These are phyloP conservation scores for Intellagama lesueurii DNA, from an alignment of 2,797 vertebrate genomes.

Conservation along the genomic window DNA sequence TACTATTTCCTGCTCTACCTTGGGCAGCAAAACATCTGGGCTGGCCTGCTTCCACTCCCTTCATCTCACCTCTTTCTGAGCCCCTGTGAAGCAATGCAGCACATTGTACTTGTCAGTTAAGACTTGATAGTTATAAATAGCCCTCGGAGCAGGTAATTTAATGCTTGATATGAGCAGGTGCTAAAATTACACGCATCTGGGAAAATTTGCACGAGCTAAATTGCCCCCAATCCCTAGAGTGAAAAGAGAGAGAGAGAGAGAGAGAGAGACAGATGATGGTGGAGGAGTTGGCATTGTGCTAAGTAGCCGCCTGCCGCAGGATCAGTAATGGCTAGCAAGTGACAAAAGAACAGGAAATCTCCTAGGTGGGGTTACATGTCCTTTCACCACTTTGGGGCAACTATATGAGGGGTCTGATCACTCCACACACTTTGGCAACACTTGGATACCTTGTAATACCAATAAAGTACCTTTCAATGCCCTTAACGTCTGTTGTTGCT, in stretches of 20 bases:
- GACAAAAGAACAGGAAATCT: background rate
- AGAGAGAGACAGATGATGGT: background rate
- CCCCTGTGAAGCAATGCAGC: constrained; percentile 46
- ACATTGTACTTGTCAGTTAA: constrained; percentile 45
- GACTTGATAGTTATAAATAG: constrained; percentile 64
- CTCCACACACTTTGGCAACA: background rate
- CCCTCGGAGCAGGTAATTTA: constrained; percentile 59
- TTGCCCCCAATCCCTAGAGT: constrained; percentile 15
- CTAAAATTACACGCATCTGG: constrained; percentile 63
- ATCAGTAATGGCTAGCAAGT: constrained; percentile 12
- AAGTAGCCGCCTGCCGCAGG: constrained; percentile 17
- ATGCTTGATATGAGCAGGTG: constrained; percentile 62
- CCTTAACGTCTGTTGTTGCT: constrained; percentile 42
- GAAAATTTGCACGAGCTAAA: constrained; percentile 46
- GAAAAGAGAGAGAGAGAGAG: background rate
- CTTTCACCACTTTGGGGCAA: background rate
- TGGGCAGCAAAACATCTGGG: background rate
- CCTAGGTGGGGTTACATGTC: background rate
- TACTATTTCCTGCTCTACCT: too few relatives aligned
- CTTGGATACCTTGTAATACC: background rate
- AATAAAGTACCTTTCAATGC: constrained; percentile 19
- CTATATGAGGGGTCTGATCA: background rate
- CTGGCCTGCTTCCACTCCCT: background rate
- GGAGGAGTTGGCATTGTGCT: constrained; percentile 1
- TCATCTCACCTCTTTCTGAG: constrained; percentile 38